These are phyloP conservation scores for Erebia epiphron DNA, from an alignment of 2,888 invertebrate species.

Conservation along the genomic window DNA sequence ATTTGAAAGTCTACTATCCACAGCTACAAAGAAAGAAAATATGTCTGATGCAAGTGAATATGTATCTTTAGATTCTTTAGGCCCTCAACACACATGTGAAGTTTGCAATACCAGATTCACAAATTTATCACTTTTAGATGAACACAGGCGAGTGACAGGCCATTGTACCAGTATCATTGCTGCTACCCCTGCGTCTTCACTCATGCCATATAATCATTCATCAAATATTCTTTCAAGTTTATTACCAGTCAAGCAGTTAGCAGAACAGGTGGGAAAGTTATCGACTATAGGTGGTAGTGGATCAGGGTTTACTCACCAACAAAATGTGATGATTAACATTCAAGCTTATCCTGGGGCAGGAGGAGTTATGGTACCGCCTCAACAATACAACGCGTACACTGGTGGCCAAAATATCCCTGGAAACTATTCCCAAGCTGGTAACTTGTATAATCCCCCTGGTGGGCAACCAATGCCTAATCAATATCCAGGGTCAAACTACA, in stretches of 20 bases:
- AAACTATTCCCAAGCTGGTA: constrained; percentile 56
- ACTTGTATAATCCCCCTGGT: constrained; percentile 68
- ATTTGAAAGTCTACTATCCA: constrained; percentile 73
- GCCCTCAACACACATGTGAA: constrained; percentile 83
- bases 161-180: constrained; percentile 77
- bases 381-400: constrained; percentile 69
- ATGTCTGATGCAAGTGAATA: constrained; percentile 82
- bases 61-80: constrained; percentile 85
- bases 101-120: constrained; percentile 84
- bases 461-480: constrained; percentile 48
- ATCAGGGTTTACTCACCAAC: constrained; percentile 81
- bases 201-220: constrained; percentile 67
- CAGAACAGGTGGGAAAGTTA: constrained; percentile 76
- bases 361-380: constrained; percentile 75
- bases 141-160: constrained; percentile 80
- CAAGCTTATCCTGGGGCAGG: constrained; percentile 84
- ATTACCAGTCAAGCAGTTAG: constrained; percentile 74
- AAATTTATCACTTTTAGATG: constrained; percentile 77
- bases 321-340: constrained; percentile 85
- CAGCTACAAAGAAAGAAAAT: constrained; percentile 67
- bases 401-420: constrained; percentile 70
- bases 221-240: constrained; percentile 68
- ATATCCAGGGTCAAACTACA: constrained; percentile 61
- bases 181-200: constrained; percentile 55
- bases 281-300: constrained; percentile 59